phyloP scores from a whole-genome alignment of 35 echinoderm and acorn worm species.

The Anneissia japonica region DNA sequence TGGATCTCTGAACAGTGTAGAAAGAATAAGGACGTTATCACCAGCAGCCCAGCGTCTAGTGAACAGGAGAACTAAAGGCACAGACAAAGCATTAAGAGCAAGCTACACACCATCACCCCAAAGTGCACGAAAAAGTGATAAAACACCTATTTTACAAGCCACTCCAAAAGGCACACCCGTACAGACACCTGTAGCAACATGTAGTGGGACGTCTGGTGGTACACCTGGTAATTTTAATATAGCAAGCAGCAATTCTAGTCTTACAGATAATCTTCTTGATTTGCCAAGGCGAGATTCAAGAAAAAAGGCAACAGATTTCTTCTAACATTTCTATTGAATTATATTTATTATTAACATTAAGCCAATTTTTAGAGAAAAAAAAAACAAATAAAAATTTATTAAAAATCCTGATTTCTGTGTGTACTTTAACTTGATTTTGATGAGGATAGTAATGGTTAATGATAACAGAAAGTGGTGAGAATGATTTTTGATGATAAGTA shows the following conservation, averaged over 20 bases:
- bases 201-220: constrained; percentile 5
- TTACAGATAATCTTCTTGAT: constrained; percentile 83
- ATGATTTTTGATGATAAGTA: no score
- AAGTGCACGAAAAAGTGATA: constrained; percentile 33
- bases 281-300: constrained; percentile 62
- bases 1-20: constrained; percentile 47
- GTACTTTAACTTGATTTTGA: no score
- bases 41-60: constrained; percentile 89
- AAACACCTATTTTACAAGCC: constrained; percentile 63
- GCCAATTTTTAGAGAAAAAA: no score
- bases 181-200: constrained; percentile 30
- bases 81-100: constrained; percentile 67
- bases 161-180: constrained; percentile 38
- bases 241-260: constrained; percentile 23
- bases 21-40: constrained; percentile 68
- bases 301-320: constrained; percentile 81
- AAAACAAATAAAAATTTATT: no score
- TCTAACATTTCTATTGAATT: no score
- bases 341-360: no score
- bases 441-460: no score
- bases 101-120: constrained; percentile 89
- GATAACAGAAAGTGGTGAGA: no score
- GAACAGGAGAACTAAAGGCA: constrained; percentile 52
- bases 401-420: no score
- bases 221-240: background rate